These are phyloP conservation scores for Calidris pygmaea DNA, from an alignment of 2,113 vertebrate species.

Conservation along the genomic window DNA sequence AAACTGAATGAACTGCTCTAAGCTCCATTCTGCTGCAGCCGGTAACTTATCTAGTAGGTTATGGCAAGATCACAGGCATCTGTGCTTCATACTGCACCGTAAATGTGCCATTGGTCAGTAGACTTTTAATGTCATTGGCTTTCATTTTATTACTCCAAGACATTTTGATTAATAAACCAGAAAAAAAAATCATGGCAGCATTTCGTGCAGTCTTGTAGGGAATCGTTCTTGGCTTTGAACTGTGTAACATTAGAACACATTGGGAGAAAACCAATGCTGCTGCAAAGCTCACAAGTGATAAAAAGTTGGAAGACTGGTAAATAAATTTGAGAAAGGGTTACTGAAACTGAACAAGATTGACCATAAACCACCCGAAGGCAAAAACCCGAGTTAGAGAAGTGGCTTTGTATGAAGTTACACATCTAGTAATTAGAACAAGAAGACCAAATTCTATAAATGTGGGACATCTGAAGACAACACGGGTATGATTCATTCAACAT, in stretches of 20 bases:
- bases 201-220: neutral
- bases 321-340: neutral
- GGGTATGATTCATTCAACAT: neutral
- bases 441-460: neutral
- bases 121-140: neutral
- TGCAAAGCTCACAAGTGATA: neutral
- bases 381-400: neutral
- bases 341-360: neutral
- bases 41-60: neutral
- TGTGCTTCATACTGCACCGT: neutral
- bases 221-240: neutral
- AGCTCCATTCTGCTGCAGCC: neutral
- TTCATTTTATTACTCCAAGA: neutral
- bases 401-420: neutral
- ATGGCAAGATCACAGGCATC: neutral
- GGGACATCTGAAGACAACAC: neutral
- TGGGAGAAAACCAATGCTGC: neutral
- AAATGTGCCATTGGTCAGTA: neutral
- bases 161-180: neutral
- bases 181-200: neutral
- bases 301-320: neutral
- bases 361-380: neutral
- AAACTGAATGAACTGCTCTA: neutral
- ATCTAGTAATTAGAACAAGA: neutral
- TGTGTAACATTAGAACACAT: neutral